A percentile compares a stretch with the other conserved stretches of the same genome.
phyloP scores from a whole-genome alignment of 53 echinoderm and acorn worm species.

The Luidia sarsii region DNA sequence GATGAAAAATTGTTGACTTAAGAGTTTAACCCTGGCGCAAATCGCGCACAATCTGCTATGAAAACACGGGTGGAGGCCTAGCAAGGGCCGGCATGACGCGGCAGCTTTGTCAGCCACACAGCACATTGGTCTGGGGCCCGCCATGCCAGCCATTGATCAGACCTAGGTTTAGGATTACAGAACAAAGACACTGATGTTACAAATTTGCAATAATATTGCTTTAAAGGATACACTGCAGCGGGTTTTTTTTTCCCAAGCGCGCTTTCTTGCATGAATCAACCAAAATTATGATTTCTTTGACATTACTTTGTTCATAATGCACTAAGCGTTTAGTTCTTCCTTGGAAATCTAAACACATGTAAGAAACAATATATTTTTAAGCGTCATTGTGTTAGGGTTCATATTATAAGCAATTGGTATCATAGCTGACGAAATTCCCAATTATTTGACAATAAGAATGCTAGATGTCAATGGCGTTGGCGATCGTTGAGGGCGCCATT shows the following conservation, averaged over 20 bases:
- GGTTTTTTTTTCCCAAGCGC: neutral
- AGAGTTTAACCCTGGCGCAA: conserved; percentile 55
- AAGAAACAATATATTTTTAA: too few relatives aligned
- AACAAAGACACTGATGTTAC: conserved; percentile 60
- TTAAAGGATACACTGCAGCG: conserved; percentile 8
- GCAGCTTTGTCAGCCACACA: conserved; percentile 6
- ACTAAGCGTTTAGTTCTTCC: too few relatives aligned
- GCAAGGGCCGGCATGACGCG: neutral
- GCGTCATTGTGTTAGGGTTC: too few relatives aligned
- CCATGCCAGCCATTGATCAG: neutral
- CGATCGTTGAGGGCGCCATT: too few relatives aligned
- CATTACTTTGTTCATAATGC: too few relatives aligned
- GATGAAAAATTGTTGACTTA: conserved; percentile 52
- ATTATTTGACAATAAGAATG: too few relatives aligned
- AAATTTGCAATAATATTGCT: conserved; percentile 59
- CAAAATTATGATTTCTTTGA: too few relatives aligned
- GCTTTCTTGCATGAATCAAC: too few relatives aligned
- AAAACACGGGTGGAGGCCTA: conserved; percentile 21
- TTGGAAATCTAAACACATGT: too few relatives aligned
- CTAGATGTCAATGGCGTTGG: too few relatives aligned
- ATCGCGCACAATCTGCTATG: conserved; percentile 51
- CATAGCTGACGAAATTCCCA: too few relatives aligned
- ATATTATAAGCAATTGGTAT: too few relatives aligned
- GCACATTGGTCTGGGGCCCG: neutral
- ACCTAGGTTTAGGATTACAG: conserved; percentile 45